A percentile compares a stretch with the other conserved stretches of the same genome.
Conservation (phyloP, 2,888 invertebrate species). For the Apotomis betuletana region DNA sequence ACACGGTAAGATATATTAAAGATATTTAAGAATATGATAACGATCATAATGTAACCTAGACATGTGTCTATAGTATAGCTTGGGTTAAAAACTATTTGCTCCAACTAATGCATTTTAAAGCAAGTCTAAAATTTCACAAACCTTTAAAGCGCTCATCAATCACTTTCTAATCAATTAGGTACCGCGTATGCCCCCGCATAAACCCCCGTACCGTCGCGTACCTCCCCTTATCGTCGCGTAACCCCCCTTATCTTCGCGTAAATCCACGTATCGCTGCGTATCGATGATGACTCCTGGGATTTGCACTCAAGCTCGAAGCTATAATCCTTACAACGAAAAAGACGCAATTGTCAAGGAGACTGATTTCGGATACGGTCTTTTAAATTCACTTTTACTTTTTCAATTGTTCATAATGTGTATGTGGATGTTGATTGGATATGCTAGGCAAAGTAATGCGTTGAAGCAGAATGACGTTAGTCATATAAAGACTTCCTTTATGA, state of each 20-base stretch:
- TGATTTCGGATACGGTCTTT: conserved; percentile 1
- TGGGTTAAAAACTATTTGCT: neutral
- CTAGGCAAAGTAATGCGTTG: neutral
- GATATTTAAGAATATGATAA: too few relatives aligned
- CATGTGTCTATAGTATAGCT: neutral
- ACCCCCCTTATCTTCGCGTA: neutral
- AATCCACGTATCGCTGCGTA: neutral
- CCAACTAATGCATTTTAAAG: conserved; percentile 25
- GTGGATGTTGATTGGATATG: neutral
- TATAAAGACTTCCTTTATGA: too few relatives aligned
- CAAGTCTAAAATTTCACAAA: conserved; percentile 24
- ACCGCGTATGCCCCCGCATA: conserved; percentile 15
- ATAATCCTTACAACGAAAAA: neutral
- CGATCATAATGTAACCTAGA: too few relatives aligned
- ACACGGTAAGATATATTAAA: too few relatives aligned
- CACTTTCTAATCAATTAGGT: conserved; percentile 64
- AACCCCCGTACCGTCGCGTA: neutral
- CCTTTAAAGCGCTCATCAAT: conserved; percentile 55
- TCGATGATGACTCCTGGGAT: conserved; percentile 5
- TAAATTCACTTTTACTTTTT: neutral
- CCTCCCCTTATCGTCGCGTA: neutral
- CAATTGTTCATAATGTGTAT: neutral
- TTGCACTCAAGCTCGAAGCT: neutral
- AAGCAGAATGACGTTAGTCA: too few relatives aligned
- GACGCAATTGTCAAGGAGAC: neutral